These are phyloP conservation scores for Adineta ricciae DNA, from an alignment of 2,888 invertebrate genomes.

Conservation along the genomic window DNA sequence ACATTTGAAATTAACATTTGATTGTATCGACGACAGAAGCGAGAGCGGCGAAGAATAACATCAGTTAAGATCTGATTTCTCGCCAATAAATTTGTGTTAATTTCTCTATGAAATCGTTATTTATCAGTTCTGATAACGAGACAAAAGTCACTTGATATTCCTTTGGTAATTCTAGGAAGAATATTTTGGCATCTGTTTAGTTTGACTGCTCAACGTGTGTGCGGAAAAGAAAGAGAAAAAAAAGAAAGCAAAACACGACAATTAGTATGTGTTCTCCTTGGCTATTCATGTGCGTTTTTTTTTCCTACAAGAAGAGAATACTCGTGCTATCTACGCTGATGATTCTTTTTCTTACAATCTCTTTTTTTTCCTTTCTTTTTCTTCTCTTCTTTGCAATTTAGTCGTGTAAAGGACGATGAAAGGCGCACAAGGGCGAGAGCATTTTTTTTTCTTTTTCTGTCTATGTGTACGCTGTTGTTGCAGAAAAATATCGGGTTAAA, in stretches of 20 bases:
- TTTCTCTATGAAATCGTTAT: background rate
- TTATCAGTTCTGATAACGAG: background rate
- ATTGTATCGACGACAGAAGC: background rate
- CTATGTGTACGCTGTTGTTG: background rate
- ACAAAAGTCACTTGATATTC: background rate
- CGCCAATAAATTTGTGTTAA: background rate
- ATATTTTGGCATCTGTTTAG: background rate
- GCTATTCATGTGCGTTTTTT: background rate
- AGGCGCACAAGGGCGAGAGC: background rate
- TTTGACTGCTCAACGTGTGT: background rate
- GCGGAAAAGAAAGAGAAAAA: background rate
- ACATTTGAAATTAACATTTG: background rate
- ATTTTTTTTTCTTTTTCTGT: background rate
- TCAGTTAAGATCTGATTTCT: background rate
- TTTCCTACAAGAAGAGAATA: background rate
- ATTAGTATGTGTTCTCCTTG: background rate
- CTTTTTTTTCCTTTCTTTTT: background rate
- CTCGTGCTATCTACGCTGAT: slow-evolving; percentile 1
- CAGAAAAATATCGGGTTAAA: slow-evolving; percentile 7
- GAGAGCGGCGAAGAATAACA: background rate
- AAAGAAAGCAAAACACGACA: background rate
- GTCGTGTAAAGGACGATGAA: background rate
- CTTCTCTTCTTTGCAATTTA: background rate
- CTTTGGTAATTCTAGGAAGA: background rate
- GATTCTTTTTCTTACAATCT: background rate